Evolutionary conservation across 2,888 invertebrate genomes (phyloP).

Genomic region (Machimus rusticus): DNA sequence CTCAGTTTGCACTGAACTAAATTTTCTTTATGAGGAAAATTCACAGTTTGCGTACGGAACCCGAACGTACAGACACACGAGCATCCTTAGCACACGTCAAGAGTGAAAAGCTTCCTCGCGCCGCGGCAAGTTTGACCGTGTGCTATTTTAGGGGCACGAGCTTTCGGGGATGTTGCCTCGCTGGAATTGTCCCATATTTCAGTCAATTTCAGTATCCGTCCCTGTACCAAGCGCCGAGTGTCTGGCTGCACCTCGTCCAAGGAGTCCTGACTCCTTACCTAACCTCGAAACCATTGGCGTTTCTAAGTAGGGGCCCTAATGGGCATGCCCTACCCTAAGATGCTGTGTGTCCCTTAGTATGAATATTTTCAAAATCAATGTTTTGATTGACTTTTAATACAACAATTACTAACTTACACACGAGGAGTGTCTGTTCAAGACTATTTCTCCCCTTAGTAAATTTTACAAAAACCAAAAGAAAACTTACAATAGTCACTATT

Average conservation of each 20-base stretch:
- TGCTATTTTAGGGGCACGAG: conserved; percentile 17
- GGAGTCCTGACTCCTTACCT: background rate
- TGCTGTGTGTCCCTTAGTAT: too few species aligned
- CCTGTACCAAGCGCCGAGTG: background rate
- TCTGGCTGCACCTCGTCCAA: background rate
- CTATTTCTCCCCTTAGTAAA: too few species aligned
- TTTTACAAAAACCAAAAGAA: too few species aligned
- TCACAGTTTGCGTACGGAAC: conserved; percentile 12
- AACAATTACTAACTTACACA: too few species aligned
- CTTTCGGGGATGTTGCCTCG: background rate
- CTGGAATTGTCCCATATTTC: background rate
- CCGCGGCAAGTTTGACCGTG: background rate
- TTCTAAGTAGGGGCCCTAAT: background rate
- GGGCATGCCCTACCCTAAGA: too few species aligned
- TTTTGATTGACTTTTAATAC: too few species aligned
- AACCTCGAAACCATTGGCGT: background rate
- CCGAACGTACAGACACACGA: background rate
- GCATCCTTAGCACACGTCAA: conserved; percentile 18
- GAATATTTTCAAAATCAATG: too few species aligned
- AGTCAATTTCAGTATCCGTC: background rate
- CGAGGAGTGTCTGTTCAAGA: too few species aligned
- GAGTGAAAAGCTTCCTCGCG: background rate
- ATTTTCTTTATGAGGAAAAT: conserved; percentile 33
- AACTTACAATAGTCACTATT: too few species aligned
- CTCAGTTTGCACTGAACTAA: conserved; percentile 46